A percentile compares a stretch with the other conserved stretches of the same genome.
Conservation (phyloP, 2,888 invertebrate genomes). For the Stenurella melanura region DNA sequence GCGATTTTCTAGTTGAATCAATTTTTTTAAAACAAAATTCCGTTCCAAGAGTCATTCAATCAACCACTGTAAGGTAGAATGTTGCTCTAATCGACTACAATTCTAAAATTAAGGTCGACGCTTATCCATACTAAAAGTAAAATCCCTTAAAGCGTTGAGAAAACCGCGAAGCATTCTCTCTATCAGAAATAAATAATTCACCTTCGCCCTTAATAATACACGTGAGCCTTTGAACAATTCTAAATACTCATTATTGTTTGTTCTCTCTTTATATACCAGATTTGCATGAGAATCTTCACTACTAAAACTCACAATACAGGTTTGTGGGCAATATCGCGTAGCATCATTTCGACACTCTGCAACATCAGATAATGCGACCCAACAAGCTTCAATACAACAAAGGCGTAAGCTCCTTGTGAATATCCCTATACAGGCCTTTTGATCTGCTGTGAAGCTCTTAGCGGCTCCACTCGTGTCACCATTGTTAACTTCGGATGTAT, state of each 20-base stretch:
- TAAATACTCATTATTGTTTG: background rate
- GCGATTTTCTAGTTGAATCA: no score
- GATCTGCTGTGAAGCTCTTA: slow-evolving; percentile 32
- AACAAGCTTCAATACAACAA: slow-evolving; percentile 36
- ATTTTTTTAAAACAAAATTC: no score
- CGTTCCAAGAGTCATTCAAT: no score
- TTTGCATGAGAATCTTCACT: background rate
- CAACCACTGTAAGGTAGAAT: no score
- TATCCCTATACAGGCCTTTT: slow-evolving; percentile 37
- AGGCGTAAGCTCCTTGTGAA: slow-evolving; percentile 43
- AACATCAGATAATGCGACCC: slow-evolving; percentile 39
- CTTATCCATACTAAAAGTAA: no score
- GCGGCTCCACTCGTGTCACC: slow-evolving; percentile 8
- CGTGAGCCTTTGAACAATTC: background rate
- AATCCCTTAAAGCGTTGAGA: no score
- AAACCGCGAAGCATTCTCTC: no score
- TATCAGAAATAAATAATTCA: no score
- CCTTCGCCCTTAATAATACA: background rate
- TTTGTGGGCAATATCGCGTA: slow-evolving; percentile 9
- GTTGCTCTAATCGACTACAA: no score
- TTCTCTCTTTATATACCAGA: background rate
- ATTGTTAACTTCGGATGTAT: slow-evolving; percentile 22
- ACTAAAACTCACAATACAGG: slow-evolving; percentile 8
- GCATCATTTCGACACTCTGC: slow-evolving; percentile 29
- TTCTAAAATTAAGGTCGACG: no score